phyloP scores from a whole-genome alignment of 2,888 invertebrate genomes.

The Anticlea derivata region DNA sequence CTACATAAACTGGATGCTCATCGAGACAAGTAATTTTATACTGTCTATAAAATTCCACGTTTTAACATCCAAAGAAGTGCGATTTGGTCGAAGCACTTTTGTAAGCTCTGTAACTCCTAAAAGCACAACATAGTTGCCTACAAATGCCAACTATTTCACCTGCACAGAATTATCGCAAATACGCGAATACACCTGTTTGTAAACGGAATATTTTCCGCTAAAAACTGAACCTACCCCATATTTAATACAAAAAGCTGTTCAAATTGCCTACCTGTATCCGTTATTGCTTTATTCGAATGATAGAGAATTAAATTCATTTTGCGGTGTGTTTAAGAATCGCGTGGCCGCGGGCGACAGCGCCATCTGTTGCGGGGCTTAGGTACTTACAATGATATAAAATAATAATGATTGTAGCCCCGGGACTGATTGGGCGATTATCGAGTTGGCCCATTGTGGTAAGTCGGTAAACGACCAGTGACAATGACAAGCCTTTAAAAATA shows the following conservation, averaged over 20 bases:
- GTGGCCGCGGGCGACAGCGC: constrained; percentile 60
- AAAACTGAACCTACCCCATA: constrained; percentile 31
- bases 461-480: constrained; percentile 49
- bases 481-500: constrained; percentile 47
- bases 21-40: too few relatives aligned
- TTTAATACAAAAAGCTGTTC: constrained; percentile 35
- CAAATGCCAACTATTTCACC: constrained; percentile 9
- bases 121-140: too few relatives aligned
- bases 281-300: constrained; percentile 50
- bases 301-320: constrained; percentile 73
- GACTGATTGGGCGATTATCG: constrained; percentile 54
- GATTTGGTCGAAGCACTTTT: too few relatives aligned
- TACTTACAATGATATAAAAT: constrained; percentile 52
- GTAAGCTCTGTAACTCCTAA: too few relatives aligned
- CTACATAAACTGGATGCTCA: too few relatives aligned
- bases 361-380: constrained; percentile 61
- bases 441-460: constrained; percentile 46
- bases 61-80: too few relatives aligned
- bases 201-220: constrained; percentile 31
- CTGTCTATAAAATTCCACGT: too few relatives aligned
- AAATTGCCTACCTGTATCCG: constrained; percentile 37
- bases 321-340: constrained; percentile 63
- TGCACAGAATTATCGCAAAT: constrained; percentile 9
- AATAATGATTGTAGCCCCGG: constrained; percentile 55
- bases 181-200: constrained; percentile 14